A percentile compares a stretch with the other conserved stretches of the same genome.
Evolutionary conservation across 1,140 invertebrate genomes (phyloP).

Genomic region (Drusus annulatus): DNA sequence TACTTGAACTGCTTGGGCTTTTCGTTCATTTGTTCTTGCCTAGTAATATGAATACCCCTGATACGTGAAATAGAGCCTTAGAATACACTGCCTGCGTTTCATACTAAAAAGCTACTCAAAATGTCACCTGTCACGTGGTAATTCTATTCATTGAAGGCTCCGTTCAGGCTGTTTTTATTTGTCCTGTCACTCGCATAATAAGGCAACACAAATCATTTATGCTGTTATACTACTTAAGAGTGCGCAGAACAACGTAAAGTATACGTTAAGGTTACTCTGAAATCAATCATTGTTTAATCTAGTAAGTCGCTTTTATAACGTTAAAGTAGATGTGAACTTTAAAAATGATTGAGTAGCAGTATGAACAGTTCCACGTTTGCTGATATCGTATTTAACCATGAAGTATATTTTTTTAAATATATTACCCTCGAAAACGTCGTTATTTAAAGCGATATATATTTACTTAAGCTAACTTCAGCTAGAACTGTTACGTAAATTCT

Average conservation of each 20-base stretch:
- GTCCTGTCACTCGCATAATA: constrained; percentile 31
- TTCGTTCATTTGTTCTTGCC: constrained; percentile 35
- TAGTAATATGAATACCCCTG: constrained; percentile 22
- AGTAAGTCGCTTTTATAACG: too few relatives aligned
- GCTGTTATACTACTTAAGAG: background rate
- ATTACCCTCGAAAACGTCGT: too few relatives aligned
- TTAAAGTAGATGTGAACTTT: too few relatives aligned
- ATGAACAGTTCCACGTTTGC: too few relatives aligned
- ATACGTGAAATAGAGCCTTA: background rate
- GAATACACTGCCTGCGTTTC: background rate
- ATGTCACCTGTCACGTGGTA: constrained; percentile 34
- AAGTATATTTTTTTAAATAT: too few relatives aligned
- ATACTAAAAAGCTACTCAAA: constrained; percentile 19
- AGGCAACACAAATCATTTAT: constrained; percentile 20
- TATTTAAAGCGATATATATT: too few relatives aligned
- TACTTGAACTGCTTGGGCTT: constrained; percentile 49
- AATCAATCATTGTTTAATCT: background rate
- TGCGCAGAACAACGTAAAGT: background rate
- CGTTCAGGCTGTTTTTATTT: constrained; percentile 31
- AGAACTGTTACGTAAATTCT: too few relatives aligned
- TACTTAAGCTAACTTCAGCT: too few relatives aligned
- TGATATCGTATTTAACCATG: too few relatives aligned
- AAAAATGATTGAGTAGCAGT: too few relatives aligned
- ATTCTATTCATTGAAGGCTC: constrained; percentile 32
- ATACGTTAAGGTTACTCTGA: constrained; percentile 10